A percentile compares a stretch with the other conserved stretches of the same genome.
These are phyloP conservation scores for Pachycephala philippinensis DNA, from an alignment of 2,113 vertebrate species.

Conservation along the genomic window DNA sequence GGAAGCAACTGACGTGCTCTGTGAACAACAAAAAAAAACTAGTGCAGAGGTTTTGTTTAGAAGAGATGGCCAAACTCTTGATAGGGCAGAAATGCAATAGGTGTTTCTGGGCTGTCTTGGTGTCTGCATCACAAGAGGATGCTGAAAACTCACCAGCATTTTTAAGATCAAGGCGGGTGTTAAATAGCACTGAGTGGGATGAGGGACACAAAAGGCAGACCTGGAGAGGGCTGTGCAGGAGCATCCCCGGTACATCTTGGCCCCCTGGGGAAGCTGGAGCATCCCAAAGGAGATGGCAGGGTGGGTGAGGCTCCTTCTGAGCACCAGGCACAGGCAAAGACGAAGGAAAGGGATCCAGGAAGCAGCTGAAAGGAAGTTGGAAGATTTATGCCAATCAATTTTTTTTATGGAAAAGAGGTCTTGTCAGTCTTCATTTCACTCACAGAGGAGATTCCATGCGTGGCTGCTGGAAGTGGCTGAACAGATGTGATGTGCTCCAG, in stretches of 20 bases:
- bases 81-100: background rate
- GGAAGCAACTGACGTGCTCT: background rate
- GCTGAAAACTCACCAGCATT: background rate
- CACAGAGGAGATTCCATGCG: background rate
- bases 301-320: background rate
- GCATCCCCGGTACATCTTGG: background rate
- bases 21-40: background rate
- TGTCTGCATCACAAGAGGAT: background rate
- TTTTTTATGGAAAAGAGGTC: background rate
- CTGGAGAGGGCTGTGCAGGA: background rate
- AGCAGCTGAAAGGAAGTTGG: background rate
- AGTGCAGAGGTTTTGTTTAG: background rate
- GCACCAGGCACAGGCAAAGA: background rate
- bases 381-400: background rate
- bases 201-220: background rate
- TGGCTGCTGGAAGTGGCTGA: background rate
- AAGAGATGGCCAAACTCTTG: background rate
- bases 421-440: background rate
- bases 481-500: background rate
- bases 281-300: background rate
- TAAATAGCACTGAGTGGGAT: fast-evolving
- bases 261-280: background rate
- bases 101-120: background rate
- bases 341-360: background rate
- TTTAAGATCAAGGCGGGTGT: background rate